These are phyloP conservation scores for Leptinotarsa tumamoca DNA, from an alignment of 2,888 invertebrate genomes.

Conservation along the genomic window DNA sequence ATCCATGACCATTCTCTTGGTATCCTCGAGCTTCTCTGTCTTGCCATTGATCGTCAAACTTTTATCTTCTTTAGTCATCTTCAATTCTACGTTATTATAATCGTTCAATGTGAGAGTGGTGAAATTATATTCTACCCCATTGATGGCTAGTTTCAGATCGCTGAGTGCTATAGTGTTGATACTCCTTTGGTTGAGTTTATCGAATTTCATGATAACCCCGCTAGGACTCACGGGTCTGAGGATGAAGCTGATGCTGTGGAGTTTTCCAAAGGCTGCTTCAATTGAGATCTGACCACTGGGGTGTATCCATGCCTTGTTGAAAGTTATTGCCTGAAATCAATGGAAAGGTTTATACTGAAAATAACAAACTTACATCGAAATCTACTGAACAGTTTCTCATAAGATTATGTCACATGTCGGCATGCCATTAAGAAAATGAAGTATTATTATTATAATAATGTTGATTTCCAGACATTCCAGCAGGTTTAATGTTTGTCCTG, in stretches of 20 bases:
- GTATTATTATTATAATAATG: no score
- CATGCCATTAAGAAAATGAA: no score
- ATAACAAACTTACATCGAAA: no score
- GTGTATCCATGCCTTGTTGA: slow-evolving; percentile 78
- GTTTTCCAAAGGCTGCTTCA: slow-evolving; percentile 69
- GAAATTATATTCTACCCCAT: slow-evolving; percentile 14
- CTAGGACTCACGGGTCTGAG: slow-evolving; percentile 47
- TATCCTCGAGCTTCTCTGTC: slow-evolving; percentile 28
- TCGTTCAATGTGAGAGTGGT: slow-evolving; percentile 31
- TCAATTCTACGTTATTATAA: slow-evolving; percentile 36
- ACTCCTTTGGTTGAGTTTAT: slow-evolving; percentile 10
- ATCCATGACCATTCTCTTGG: slow-evolving; percentile 29
- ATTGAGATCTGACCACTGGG: slow-evolving; percentile 86
- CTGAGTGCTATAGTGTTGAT: slow-evolving; percentile 9
- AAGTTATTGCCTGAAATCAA: not conserved
- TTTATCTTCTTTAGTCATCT: slow-evolving; percentile 41
- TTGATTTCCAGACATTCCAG: no score
- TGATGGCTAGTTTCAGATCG: slow-evolving; percentile 20
- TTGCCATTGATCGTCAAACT: slow-evolving; percentile 40
- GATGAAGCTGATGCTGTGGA: slow-evolving; percentile 47
- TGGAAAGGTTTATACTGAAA: no score
- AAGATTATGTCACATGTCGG: no score
- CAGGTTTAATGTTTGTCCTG: no score
- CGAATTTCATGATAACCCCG: slow-evolving; percentile 50
- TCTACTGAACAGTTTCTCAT: no score